Evolutionary conservation across 2,888 invertebrate species (phyloP).

Genomic region (Athalia circularis): DNA sequence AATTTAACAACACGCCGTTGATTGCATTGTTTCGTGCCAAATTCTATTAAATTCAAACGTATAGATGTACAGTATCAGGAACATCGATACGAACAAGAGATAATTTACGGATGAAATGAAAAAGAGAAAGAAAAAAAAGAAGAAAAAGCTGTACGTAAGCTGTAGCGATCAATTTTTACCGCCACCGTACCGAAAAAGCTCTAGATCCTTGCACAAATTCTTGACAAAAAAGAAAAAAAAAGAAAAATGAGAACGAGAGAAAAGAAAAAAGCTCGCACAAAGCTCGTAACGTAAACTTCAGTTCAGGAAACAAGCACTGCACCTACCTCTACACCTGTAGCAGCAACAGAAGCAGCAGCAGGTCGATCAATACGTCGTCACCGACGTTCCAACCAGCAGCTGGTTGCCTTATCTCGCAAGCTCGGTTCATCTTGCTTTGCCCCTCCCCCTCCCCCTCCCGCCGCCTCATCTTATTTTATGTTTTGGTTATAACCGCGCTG

Average conservation of each 20-base stretch:
- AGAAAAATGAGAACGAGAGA: background rate
- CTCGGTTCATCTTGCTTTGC: constrained; percentile 14
- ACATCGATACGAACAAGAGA: background rate
- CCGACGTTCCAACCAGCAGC: constrained; percentile 14
- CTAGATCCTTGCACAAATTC: too few relatives aligned
- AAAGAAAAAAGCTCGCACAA: background rate
- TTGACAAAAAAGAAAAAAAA: background rate
- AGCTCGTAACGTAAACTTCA: constrained; percentile 26
- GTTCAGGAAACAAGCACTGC: background rate
- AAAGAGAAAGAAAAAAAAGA: background rate
- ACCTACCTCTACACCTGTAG: background rate
- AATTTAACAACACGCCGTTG: background rate
- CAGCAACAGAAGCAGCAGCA: background rate
- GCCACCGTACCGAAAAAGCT: background rate
- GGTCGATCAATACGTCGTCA: constrained; percentile 43
- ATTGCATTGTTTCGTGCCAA: constrained; percentile 28
- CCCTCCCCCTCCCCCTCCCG: constrained; percentile 13
- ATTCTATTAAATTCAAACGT: constrained; percentile 15
- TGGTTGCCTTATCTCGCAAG: constrained; percentile 21
- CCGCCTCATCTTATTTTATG: background rate
- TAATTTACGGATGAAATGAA: background rate
- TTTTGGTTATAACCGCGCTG: background rate
- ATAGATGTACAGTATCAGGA: background rate
- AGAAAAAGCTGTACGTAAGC: background rate
- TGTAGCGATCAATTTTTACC: background rate